These are phyloP conservation scores for Synanthedon formicaeformis DNA, from an alignment of 2,888 invertebrate genomes.

Conservation along the genomic window DNA sequence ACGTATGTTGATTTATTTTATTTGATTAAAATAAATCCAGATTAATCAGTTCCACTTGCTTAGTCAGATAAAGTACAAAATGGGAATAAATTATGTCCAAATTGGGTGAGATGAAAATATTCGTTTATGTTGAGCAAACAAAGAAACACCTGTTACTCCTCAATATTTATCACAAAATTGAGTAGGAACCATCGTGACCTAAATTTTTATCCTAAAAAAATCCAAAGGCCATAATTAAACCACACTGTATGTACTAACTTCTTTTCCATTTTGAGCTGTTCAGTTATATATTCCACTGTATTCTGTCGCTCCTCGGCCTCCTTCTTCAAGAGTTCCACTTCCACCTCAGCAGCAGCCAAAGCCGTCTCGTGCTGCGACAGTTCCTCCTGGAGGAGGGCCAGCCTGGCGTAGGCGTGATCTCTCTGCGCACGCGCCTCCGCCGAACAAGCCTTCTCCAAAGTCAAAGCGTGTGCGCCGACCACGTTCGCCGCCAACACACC, in stretches of 20 bases:
- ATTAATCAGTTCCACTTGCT: too few relatives aligned
- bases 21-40: too few relatives aligned
- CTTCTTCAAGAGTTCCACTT: slow-evolving; percentile 24
- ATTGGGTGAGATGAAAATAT: too few relatives aligned
- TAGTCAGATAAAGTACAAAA: too few relatives aligned
- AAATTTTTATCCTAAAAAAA: too few relatives aligned
- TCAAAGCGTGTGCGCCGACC: slow-evolving; percentile 29
- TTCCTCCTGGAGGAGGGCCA: slow-evolving; percentile 38
- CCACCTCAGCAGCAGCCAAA: slow-evolving; percentile 30
- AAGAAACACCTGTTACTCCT: too few relatives aligned
- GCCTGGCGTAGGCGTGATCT: slow-evolving; percentile 33
- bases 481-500: slow-evolving; percentile 28
- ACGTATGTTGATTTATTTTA: too few relatives aligned
- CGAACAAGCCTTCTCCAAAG: slow-evolving; percentile 34
- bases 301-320: slow-evolving; percentile 22
- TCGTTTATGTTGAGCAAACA: too few relatives aligned
- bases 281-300: slow-evolving; percentile 17
- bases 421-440: slow-evolving; percentile 29
- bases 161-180: too few relatives aligned
- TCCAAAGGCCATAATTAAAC: too few relatives aligned
- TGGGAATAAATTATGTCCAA: too few relatives aligned
- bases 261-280: slow-evolving; percentile 21
- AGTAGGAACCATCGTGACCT: too few relatives aligned
- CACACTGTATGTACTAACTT: slow-evolving; percentile 21
- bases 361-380: slow-evolving; percentile 34